Base-by-base conservation (phyloP, 2,797 vertebrate species). In the Clarias pachynema region DNA sequence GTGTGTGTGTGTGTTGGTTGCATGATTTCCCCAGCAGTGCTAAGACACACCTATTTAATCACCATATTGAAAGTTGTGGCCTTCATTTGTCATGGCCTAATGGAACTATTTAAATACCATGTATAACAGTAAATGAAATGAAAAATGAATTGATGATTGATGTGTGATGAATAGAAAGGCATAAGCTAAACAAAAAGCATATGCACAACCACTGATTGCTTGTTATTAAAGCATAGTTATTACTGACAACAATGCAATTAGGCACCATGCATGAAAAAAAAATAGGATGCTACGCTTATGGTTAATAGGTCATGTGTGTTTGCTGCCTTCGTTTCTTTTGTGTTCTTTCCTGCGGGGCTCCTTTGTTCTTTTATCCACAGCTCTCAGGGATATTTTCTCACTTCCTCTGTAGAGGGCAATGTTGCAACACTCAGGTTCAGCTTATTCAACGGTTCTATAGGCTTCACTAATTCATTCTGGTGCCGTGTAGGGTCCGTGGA, bases 371-470 rank as follows among this genome's bases (percentile, higher is more conserved):
- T 89, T 83, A 81, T 89, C 37, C 84, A 31, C 57, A 82, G 44
- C 62, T 44, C 65, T 72, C 57, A 53, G 60, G 26, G 44, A 8
- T 1, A 14, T 57, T 56, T 59, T 60, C 63, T 74, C 3, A 40
- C 56, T 83, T 26, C 34, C 60, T 85, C 92, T 88, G 78, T 89
- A 91, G 92, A 92, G 91, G 91, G 88, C 75, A 89, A 90, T 91
- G 83, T 89, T 89, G 91, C 87, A 86, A 82, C 87, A 82, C 83
- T 86, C 65, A 83, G 69, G 9, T 81, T 66, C 60, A 18, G 60
- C 20, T 53, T 59, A 29, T 40, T 12, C 59, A 16, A 31, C 66
- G 24, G 53, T 65, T 20, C 79, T 84, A 37, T 65, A 49, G 40
- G 73, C 84, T 84, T 86, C 40, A 80, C 66, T 86, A 79, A 84